Conservation (phyloP, 2,888 invertebrate genomes). For the Phyto melanocephala region DNA sequence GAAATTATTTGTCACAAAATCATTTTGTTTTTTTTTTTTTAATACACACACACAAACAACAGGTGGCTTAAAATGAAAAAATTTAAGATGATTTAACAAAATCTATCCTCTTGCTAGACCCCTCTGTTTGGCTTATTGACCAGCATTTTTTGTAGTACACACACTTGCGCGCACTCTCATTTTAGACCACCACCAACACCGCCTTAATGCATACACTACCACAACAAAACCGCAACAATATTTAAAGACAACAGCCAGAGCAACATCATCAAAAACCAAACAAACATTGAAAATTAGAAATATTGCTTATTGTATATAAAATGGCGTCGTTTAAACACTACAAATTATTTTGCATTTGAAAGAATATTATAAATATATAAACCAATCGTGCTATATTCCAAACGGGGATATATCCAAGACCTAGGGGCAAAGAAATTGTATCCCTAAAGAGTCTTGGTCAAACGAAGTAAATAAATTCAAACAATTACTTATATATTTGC, state of each 20-base stretch:
- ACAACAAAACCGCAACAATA: conserved; percentile 49
- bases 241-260: conserved; percentile 9
- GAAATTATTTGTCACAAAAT: conserved; percentile 60
- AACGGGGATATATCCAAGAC: no score
- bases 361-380: no score
- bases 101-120: background rate
- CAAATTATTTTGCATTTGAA: conserved; percentile 58
- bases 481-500: no score
- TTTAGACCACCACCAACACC: background rate
- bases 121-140: background rate
- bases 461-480: no score
- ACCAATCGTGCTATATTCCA: no score
- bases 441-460: no score
- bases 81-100: no score
- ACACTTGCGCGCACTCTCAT: no score
- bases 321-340: conserved; percentile 60
- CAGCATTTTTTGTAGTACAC: background rate
- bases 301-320: conserved; percentile 52
- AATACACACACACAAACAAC: conserved; percentile 31
- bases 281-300: conserved; percentile 44
- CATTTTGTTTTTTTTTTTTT: conserved; percentile 24
- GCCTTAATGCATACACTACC: conserved; percentile 43
- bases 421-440: no score
- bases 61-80: conserved; percentile 57
- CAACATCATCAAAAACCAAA: background rate